Percentiles rank a stretch among this genome's conserved stretches.
Evolutionary conservation across 2,888 invertebrate genomes (phyloP).

Genomic region (Diaprepes abbreviatus): DNA sequence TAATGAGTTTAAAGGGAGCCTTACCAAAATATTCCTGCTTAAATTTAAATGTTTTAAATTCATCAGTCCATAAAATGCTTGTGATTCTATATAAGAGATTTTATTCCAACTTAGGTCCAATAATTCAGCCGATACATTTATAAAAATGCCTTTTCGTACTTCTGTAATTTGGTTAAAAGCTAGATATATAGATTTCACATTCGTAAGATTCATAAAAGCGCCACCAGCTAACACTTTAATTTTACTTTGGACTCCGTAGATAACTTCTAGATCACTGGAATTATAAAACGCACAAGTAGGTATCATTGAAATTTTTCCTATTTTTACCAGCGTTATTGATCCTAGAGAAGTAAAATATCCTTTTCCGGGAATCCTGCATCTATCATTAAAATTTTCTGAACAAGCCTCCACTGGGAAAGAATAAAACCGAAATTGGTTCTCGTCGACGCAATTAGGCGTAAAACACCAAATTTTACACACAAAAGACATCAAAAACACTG

Average conservation of each 20-base stretch:
- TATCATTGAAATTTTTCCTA: conserved; percentile 35
- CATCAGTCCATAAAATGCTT: conserved; percentile 35
- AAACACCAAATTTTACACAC: background rate
- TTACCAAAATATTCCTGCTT: conserved; percentile 42
- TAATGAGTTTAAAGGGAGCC: conserved; percentile 33
- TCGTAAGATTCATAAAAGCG: conserved; percentile 40
- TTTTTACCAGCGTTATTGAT: conserved; percentile 32
- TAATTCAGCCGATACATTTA: conserved; percentile 31
- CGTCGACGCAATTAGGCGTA: conserved; percentile 36
- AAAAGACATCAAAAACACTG: too few relatives aligned
- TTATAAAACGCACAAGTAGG: conserved; percentile 47
- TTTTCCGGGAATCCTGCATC: conserved; percentile 16
- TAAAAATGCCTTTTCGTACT: conserved; percentile 39
- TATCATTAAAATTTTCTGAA: background rate
- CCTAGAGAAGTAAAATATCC: conserved; percentile 25
- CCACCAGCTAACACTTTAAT: conserved; percentile 42
- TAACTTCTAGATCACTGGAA: conserved; percentile 1
- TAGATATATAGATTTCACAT: conserved; percentile 40
- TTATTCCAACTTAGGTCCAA: conserved; percentile 51
- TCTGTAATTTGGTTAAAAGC: conserved; percentile 43
- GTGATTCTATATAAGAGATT: conserved; percentile 40
- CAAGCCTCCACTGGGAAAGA: conserved; percentile 39
- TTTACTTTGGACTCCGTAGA: conserved; percentile 41
- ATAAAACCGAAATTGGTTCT: conserved; percentile 42
- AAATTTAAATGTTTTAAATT: conserved; percentile 40